phyloP scores from a whole-genome alignment of 2,888 invertebrate genomes.

The Chirona hameri region DNA sequence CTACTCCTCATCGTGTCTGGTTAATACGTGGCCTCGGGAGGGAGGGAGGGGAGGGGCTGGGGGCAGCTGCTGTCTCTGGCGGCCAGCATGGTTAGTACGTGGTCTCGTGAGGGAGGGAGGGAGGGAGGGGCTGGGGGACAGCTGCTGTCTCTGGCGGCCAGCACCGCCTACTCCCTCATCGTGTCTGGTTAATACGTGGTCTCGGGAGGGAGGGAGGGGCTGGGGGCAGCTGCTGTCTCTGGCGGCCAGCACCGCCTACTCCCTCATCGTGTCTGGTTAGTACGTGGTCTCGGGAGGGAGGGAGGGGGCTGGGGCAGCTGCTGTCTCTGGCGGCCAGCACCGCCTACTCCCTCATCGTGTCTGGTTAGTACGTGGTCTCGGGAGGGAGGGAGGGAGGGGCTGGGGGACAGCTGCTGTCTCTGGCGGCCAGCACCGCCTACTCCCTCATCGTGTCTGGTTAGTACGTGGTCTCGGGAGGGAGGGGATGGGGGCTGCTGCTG shows the following conservation, averaged over 20 bases:
- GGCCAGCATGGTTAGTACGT: slow-evolving; percentile 59
- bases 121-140: too few species aligned
- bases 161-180: slow-evolving; percentile 88
- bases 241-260: slow-evolving; percentile 88
- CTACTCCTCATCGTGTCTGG: slow-evolving; percentile 86
- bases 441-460: slow-evolving; percentile 79
- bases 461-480: background rate
- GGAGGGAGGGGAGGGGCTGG: too few species aligned
- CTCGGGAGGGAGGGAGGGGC: background rate
- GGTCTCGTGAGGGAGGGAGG: background rate
- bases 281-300: background rate
- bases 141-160: slow-evolving; percentile 90
- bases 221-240: too few species aligned
- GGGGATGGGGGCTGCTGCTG: too few species aligned
- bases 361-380: slow-evolving; percentile 46
- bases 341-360: slow-evolving; percentile 91
- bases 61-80: slow-evolving; percentile 92
- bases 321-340: slow-evolving; percentile 89
- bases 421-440: slow-evolving; percentile 89
- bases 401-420: too few species aligned
- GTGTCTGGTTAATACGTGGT: slow-evolving; percentile 58
- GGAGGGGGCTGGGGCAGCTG: too few species aligned
- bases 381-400: too few species aligned
- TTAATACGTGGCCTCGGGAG: background rate
- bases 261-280: slow-evolving; percentile 75